Conservation (phyloP, 2,797 vertebrate genomes). For the Saxicola maurus region DNA sequence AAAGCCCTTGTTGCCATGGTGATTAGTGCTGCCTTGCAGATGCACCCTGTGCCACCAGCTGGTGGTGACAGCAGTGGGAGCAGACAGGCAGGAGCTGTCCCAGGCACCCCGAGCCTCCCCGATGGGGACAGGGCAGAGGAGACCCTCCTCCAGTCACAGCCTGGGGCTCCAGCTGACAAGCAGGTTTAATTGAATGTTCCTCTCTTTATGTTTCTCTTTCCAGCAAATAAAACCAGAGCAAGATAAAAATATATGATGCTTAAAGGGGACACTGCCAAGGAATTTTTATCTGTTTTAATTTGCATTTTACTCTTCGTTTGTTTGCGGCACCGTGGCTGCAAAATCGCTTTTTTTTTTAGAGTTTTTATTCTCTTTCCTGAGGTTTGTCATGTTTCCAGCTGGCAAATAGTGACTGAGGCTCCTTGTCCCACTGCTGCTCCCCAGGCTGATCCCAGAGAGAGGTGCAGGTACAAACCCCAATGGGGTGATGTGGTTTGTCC, state of each 20-base stretch:
- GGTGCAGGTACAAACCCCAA: not conserved
- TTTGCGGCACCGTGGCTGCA: not conserved
- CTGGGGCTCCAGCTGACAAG: not conserved
- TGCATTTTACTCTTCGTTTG: not conserved
- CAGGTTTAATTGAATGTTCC: constrained; percentile 44
- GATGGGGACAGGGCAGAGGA: not conserved
- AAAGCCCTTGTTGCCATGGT: not conserved
- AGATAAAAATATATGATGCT: constrained; percentile 58
- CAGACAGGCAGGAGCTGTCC: not conserved
- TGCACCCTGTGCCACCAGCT: not conserved
- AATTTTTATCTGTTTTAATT: constrained; percentile 33
- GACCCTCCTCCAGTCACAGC: not conserved
- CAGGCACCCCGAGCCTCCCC: not conserved
- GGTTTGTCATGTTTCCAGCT: not conserved
- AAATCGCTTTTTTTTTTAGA: not conserved
- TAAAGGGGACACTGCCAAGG: constrained; percentile 41
- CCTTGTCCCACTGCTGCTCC: not conserved
- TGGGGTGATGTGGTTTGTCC: not conserved
- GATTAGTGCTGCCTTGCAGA: not conserved
- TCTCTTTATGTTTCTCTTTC: constrained; percentile 44
- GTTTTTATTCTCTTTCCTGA: not conserved
- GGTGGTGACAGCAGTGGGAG: not conserved
- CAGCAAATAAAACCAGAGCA: constrained; percentile 26
- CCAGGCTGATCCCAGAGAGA: not conserved
- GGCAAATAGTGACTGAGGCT: not conserved